Evolutionary conservation across 2,113 vertebrate genomes (phyloP), one percentile per base, ranked within the genome.

Genomic region (Chionomys nivalis): DNA sequence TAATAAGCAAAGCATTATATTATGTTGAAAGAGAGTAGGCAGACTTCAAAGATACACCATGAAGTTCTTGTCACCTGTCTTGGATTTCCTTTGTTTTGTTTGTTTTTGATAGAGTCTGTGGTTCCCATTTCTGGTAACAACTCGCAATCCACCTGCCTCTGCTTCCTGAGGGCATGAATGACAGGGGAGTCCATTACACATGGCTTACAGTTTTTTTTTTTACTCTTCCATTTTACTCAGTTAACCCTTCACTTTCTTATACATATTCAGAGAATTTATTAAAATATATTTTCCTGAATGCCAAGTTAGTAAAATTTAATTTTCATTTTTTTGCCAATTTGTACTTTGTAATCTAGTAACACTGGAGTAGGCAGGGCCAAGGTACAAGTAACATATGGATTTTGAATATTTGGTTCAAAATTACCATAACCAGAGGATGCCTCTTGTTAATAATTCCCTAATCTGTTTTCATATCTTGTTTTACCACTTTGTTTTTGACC

Each of bases 381-480:
- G 12, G 28, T 76, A n/a, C n/a, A 75, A 72, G 17, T 0, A 70
- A 23, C n/a, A 73, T 92, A 83, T 31, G 2, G 16, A 47, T 90
- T 72, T 90, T 79, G 21, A 66, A 5, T 79, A n/a, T 36, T 83
- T 31, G 11, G 47, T 21, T 89, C 24, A 85, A 95, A 76, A 61
- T 81, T 87, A 47, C 13, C 44, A 85, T 86, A 79, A 52, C 52
- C 63, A 88, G 47, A 78, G 28, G 17, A n/a, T 94, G 14, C 28
- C 72, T 65, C 8, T 77, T 85, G 44, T 91, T 96, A 65, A 31
- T 55, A 93, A 75, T 24, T 24, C 11, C 33, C 36, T 63, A 23
- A 93, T 87, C 8, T 86, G 72, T 94, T 96, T 90, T 73, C 31
- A 68, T 81, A 77, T 65, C 65, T 52, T 87, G 47, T 83, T 92